Base-by-base conservation (phyloP, 35 echinoderm and acorn worm species). In the Nesometra sesokonis region DNA sequence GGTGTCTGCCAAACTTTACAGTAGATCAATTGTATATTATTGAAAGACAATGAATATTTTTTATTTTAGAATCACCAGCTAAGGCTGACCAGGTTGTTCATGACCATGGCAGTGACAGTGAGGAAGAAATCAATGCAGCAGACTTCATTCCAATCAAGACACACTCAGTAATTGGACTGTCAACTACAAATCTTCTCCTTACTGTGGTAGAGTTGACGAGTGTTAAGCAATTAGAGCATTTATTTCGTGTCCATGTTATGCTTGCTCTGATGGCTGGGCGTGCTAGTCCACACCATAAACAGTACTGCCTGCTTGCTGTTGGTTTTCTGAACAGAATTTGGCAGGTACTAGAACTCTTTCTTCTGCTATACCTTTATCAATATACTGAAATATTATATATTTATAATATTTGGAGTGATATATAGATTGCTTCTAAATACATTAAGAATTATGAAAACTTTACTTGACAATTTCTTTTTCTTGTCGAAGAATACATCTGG, bases 171-270 rank as follows among this genome's bases (percentile, higher is more conserved):
- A n/a, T 90, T 31, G 95, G 96, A 47, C 47, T 92, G 31, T 86
- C 93, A 0, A 88, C 90, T 11, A 79, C 95, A 46, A 94, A 94
- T 39, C 80, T 93, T 0, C 76, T 85, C 29, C 78, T 94, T 36
- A 92, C 77, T 38, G 77, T 88, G 11, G 78, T 46, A 0, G 92
- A 99, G 43, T 32, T 99, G 78, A 92, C 87, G 9, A 94, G 92
- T 47, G 83, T 93, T 37, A 91, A 90, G 77, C 84, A 92, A 35
- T 32, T 99, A 67, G 96, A 94, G 23, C 84, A 90, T 76, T 87
- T 94, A 81, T 77, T 93, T 19, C 87, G 96, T 47, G 88, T 89
- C 76, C 90, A 99, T 80, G 79, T 89, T 81, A 97, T 97, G 96
- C 38, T 99, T 32, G 96, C 90, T 35, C 37, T 92, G 96, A 87